Conservation (phyloP, 2,797 vertebrate species). For the Liasis olivaceus region DNA sequence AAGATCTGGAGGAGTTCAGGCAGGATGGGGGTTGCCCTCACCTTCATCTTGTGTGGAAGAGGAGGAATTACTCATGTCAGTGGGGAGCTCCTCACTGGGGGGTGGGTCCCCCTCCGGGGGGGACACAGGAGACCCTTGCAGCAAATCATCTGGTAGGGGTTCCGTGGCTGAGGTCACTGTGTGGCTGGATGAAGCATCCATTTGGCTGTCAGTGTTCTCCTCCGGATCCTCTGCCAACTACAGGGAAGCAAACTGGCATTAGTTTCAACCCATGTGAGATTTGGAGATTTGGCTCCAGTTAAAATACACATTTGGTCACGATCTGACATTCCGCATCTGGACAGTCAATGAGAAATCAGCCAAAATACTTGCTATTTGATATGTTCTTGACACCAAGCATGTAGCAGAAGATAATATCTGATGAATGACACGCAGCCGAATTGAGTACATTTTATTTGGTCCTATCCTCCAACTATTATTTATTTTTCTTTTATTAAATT, state of each 20-base stretch:
- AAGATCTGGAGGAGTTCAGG: background rate
- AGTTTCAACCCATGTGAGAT: background rate
- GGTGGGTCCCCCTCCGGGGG: constrained; percentile 79
- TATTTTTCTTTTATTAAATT: too few species aligned
- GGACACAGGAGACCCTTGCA: constrained; percentile 60
- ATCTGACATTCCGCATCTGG: background rate
- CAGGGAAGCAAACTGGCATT: background rate
- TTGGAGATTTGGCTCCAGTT: background rate
- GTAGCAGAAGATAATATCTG: background rate
- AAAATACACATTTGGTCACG: background rate
- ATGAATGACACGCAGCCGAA: background rate
- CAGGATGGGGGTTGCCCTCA: constrained; percentile 60
- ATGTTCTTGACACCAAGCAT: background rate
- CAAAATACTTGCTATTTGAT: background rate
- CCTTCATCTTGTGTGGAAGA: constrained; percentile 87
- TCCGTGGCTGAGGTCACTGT: constrained; percentile 73
- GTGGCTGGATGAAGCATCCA: constrained; percentile 79
- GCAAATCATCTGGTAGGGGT: constrained; percentile 48
- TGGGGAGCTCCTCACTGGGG: constrained; percentile 86
- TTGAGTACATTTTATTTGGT: background rate
- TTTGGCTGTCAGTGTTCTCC: constrained; percentile 75
- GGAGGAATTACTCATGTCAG: constrained; percentile 90
- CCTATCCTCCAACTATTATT: background rate
- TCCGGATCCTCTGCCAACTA: constrained; percentile 77
- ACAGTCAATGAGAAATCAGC: background rate